These are phyloP conservation scores for Streptopelia turtur DNA, from an alignment of 2,797 vertebrate species.

Conservation along the genomic window DNA sequence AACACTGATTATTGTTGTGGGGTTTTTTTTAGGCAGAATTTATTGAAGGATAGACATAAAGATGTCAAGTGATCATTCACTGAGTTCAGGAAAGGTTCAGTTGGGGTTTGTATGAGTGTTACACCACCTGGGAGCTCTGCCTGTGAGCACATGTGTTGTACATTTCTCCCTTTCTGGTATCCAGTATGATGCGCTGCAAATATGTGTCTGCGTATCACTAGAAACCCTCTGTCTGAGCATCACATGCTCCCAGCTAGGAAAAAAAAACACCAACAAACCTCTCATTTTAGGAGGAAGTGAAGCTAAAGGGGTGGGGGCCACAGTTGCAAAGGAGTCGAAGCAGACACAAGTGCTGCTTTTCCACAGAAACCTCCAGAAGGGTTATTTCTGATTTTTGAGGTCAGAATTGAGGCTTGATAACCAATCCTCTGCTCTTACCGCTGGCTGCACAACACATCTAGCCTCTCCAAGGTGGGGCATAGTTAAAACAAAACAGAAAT, in stretches of 20 bases:
- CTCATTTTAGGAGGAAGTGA: neutral
- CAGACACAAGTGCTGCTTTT: rapidly evolving
- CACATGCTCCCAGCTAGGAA: rapidly evolving
- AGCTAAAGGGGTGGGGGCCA: neutral
- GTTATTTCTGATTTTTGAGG: neutral
- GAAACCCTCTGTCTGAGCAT: neutral
- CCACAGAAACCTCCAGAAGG: neutral
- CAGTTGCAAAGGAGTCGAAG: neutral
- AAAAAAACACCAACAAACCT: neutral
- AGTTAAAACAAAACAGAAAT: neutral
- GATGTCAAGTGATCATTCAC: no score
- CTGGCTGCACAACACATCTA: neutral
- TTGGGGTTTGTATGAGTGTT: neutral
- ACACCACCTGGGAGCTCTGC: neutral
- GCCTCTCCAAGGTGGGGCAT: neutral
- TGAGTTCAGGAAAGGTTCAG: neutral
- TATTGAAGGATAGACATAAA: neutral
- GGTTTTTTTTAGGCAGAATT: neutral
- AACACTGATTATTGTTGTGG: neutral
- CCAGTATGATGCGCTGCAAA: rapidly evolving
- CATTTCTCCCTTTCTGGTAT: neutral
- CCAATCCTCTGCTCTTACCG: rapidly evolving
- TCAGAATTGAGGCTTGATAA: neutral
- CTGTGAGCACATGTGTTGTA: neutral
- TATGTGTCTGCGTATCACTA: rapidly evolving